phyloP scores from a whole-genome alignment of 2,113 vertebrate species.

The Megatriorchis doriae region DNA sequence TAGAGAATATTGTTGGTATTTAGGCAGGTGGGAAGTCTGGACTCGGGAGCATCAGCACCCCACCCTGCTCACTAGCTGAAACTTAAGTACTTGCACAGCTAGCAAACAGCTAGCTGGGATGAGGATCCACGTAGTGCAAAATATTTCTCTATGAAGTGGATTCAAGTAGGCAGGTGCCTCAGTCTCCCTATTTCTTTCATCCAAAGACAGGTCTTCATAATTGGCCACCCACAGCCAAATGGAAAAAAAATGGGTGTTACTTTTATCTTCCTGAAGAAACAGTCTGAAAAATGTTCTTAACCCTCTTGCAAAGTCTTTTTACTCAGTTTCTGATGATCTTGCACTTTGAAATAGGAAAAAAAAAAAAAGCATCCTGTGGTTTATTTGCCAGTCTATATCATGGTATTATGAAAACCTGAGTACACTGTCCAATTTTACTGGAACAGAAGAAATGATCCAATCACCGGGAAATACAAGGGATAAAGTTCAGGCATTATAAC shows the following conservation, averaged over 20 bases:
- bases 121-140: background rate
- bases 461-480: background rate
- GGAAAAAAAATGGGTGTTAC: background rate
- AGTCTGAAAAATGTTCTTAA: background rate
- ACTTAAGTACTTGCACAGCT: background rate
- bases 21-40: background rate
- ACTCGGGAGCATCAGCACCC: background rate
- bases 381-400: background rate
- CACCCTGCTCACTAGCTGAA: background rate
- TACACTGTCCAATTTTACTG: background rate
- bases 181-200: background rate
- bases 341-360: background rate
- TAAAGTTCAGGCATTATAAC: background rate
- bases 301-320: background rate
- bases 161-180: background rate
- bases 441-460: background rate
- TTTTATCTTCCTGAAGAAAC: background rate
- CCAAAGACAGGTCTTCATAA: background rate
- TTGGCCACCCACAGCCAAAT: background rate
- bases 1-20: background rate
- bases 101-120: accelerated
- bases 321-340: background rate
- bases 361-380: background rate
- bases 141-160: background rate
- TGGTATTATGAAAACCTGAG: background rate